Evolutionary conservation across 2,888 invertebrate species (phyloP).

Genomic region (Acrobasis repandana): DNA sequence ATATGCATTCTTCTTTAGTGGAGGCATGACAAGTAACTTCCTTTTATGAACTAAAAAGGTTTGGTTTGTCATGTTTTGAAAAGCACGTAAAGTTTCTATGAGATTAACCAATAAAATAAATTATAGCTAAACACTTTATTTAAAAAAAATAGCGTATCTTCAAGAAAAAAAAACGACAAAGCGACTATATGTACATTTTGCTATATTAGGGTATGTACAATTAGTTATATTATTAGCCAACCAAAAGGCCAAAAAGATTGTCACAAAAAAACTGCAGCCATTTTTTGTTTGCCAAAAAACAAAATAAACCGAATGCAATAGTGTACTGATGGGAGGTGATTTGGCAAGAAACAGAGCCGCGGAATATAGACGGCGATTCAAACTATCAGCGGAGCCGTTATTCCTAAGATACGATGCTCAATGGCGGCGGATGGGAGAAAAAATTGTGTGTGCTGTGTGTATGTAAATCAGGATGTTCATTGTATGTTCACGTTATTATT

Average conservation of each 20-base stretch:
- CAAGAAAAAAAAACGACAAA: too few relatives aligned
- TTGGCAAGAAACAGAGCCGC: conserved; percentile 36
- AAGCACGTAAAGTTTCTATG: too few relatives aligned
- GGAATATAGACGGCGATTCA: conserved; percentile 14
- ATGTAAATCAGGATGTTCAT: conserved; percentile 17
- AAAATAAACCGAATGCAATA: conserved; percentile 40
- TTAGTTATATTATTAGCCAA: too few relatives aligned
- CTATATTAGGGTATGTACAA: too few relatives aligned
- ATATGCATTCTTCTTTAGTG: too few relatives aligned
- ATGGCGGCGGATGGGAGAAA: conserved; percentile 5
- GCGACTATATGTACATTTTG: too few relatives aligned
- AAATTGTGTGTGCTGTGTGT: conserved; percentile 12
- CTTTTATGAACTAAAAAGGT: too few relatives aligned
- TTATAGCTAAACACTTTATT: too few relatives aligned
- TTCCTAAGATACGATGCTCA: conserved; percentile 11
- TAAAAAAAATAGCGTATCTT: too few relatives aligned
- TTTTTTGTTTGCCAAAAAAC: conserved; percentile 27
- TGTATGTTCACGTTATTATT: conserved; percentile 12
- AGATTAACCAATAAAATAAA: too few relatives aligned
- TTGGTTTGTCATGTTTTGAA: too few relatives aligned
- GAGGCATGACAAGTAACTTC: too few relatives aligned
- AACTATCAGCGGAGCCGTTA: conserved; percentile 11
- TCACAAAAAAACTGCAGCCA: conserved; percentile 10
- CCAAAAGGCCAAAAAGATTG: conserved; percentile 12
- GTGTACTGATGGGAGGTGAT: conserved; percentile 41